Base-by-base conservation (phyloP, 2,113 vertebrate species). In the Rhinogobius similis region DNA sequence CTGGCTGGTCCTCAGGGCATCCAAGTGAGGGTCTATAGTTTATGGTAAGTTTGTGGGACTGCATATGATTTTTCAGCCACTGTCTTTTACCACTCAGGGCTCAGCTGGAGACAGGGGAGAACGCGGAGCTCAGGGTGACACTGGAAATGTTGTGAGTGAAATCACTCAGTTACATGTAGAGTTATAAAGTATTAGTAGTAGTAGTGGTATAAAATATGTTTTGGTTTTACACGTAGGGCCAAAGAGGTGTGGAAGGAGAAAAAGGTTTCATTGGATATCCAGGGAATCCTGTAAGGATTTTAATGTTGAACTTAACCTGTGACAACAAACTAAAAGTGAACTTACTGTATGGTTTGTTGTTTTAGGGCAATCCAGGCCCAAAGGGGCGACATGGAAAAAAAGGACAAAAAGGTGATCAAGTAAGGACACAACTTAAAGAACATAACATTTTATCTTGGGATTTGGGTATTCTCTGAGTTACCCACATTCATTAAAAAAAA, bases 351-450 rank as follows among this genome's bases (percentile, higher is more conserved):
- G n/a, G n/a, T 39, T 16, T 18, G 56, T 74, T 2, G 59, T 92
- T 92, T 78, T 85, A 99, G 98, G 98, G 98, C 62, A 66, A 95
- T 86, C 78, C 93, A 77, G 98, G 98, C 81, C 93, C 95, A 84
- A 94, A 81, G 86, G 98, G 96, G 58, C 90, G 86, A 76, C 88
- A 84, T 62, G 97, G 98, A 69, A 90, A 89, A 75, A 97, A 95
- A 92, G 98, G 96, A 93, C 96, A 94, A 65, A 99, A 96, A 95
- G 98, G 98, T 82, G 91, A 93, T 88, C 93, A 92, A 95, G 98
- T 99, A 94, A 91, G 95, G 91, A 81, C 75, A 38, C 36, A 55
- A n/a, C 56, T 62, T 68, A 71, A 4, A 62, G 44, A 16, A 11
- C 18, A 27, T 20, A 18, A 14, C 20, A 50, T 52, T 52, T 52